Base-by-base conservation (phyloP, 1,140 invertebrate genomes). In the Elymnias hypermnestra region DNA sequence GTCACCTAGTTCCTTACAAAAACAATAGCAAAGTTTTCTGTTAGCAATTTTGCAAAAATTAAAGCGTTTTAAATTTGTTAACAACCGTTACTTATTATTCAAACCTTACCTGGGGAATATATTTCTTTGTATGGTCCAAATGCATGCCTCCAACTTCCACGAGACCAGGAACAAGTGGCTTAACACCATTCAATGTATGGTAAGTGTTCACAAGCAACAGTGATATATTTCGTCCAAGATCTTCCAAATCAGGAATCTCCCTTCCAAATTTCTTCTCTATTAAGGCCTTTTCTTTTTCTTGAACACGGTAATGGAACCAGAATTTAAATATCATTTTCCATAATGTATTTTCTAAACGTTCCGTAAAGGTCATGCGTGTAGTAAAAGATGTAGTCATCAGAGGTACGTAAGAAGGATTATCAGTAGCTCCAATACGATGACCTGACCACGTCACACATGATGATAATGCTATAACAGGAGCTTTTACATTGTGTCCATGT, bases 371-470 rank as follows among this genome's bases (percentile, higher is more conserved):
- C 87, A 93, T 89, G 19, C 38, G 35, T 2, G 48, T 14, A 1
- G 71, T 56, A 17, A 76, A 83, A 0, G 72, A 58, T 1, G 86
- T 57, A 14, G 88, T 89, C 23, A 89, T 53, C 2, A 72, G 70
- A 0, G 92, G 90, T 0, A 92, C 77, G 61, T 90, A 91, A 1
- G 90, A 86, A 0, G 91, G 89, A 57, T 91, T 90, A 38, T 91
- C 87, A 0, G 86, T 86, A 26, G 89, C 74, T 2, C 87, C 89
- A 10, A 92, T 78, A 2, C 90, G 84, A 8, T 83, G 59, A 12
- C 84, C 72, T 0, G 75, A 73, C 89, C 90, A 92, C 1, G 89
- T 89, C 84, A 92, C 88, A n/a, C 90, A 31, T 0, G 81, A 58
- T 8, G 88, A 88, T 8, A 93, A 14, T 0, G 71, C 77, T 1